Evolutionary conservation across 2,888 invertebrate genomes (phyloP), one percentile per base, ranked within the genome.

Genomic region (Trichacis sp.): DNA sequence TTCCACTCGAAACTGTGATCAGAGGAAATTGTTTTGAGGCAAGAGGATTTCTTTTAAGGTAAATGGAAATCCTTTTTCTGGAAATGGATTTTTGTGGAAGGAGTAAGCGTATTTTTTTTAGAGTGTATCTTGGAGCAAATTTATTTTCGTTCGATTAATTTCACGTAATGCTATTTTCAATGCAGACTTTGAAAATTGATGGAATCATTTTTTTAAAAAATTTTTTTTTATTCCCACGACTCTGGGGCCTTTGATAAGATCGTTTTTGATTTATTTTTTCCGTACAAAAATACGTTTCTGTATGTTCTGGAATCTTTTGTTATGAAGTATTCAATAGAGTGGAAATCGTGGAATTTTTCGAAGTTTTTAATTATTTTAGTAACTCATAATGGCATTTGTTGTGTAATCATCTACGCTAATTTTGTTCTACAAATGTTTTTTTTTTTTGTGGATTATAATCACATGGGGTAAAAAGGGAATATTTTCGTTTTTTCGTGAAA

Each of bases 221-320:
- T 33, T 33, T n/a, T 33, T 33, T 33, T 33, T 33, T 33, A 11
- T n/a, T n/a, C n/a, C n/a, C n/a, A n/a, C n/a, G n/a, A n/a, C n/a
- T n/a, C n/a, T n/a, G n/a, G n/a, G n/a, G n/a, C n/a, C n/a, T n/a
- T n/a, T n/a, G n/a, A n/a, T n/a, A n/a, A n/a, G n/a, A n/a, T n/a
- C n/a, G n/a, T n/a, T n/a, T 33, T 33, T n/a, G n/a, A 2, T 33
- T 33, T 33, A 2, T 33, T 33, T n/a, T 33, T 33, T n/a, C n/a
- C 40, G 40, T 40, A 40, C 40, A 40, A 40, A 40, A 40, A 40
- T 40, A 40, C 15, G 15, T 40, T 40, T 15, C 15, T 15, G 15
- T 14, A 40, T n/a, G n/a, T 33, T 33, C 9, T n/a, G n/a, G 33
- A 11, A 33, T 24, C 24, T 24, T 24, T 24, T 8, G 24, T 24